phyloP scores from a whole-genome alignment of 2,113 vertebrate species.

The Salvator merianae region DNA sequence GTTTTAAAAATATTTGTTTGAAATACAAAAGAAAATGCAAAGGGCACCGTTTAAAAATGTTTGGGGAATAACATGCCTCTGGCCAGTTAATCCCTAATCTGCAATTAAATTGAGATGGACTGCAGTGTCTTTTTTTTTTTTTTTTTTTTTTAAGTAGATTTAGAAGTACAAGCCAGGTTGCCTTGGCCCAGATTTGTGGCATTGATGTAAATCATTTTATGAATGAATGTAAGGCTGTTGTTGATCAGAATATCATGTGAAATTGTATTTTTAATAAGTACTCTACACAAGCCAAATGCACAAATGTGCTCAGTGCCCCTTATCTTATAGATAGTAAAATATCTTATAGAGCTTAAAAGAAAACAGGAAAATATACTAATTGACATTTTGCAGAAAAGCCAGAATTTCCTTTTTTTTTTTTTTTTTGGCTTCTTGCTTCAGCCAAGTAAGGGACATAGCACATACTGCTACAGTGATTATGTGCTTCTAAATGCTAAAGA shows the following conservation, averaged over 20 bases:
- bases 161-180: neutral
- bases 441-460: conserved; percentile 7
- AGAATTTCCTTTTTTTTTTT: conserved; percentile 3
- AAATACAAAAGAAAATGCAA: conserved; percentile 2
- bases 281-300: neutral
- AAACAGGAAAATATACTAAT: neutral
- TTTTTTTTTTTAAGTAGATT: neutral
- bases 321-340: too few species aligned
- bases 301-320: conserved; percentile 4
- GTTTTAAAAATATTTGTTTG: conserved; percentile 4
- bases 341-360: conserved; percentile 7
- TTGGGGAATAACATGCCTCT: neutral
- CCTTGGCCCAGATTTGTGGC: neutral
- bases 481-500: neutral
- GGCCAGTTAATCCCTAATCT: conserved; percentile 6
- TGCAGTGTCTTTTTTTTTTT: neutral
- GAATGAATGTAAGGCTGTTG: neutral
- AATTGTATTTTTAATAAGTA: neutral
- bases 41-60: neutral
- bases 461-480: conserved; percentile 12
- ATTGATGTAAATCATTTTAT: neutral
- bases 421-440: neutral
- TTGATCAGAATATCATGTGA: neutral
- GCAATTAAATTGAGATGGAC: conserved; percentile 6
- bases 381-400: conserved; percentile 15